phyloP scores from a whole-genome alignment of 1,140 invertebrate species.

The Drosophila parvula region DNA sequence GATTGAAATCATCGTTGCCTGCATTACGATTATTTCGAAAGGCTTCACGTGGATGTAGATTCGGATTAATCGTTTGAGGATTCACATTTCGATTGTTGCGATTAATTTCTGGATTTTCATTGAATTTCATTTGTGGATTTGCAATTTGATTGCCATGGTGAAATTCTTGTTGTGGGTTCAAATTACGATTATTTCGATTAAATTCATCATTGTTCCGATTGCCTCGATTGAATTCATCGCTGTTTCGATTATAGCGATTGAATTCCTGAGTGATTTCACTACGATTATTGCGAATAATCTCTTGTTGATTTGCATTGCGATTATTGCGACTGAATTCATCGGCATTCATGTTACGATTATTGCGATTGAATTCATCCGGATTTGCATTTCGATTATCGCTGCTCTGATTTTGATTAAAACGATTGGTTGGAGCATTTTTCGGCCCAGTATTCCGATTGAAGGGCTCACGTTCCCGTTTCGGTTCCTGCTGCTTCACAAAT shows the following conservation, averaged over 20 bases:
- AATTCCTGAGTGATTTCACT: background rate
- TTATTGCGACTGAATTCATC: background rate
- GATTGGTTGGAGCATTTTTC: background rate
- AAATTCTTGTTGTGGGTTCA: background rate
- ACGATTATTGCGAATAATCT: conserved; percentile 5
- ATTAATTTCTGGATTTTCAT: background rate
- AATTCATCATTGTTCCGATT: conserved; percentile 6
- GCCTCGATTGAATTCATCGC: background rate
- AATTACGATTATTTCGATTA: background rate
- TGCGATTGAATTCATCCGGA: background rate
- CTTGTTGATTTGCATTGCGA: conserved; percentile 1
- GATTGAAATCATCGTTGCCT: background rate
- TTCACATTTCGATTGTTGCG: background rate
- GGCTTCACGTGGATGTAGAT: background rate
- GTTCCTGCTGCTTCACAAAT: background rate
- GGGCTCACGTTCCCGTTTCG: background rate
- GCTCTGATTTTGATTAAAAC: background rate
- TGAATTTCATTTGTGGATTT: conserved; percentile 3
- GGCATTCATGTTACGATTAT: background rate
- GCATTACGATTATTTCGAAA: background rate
- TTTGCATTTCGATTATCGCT: background rate
- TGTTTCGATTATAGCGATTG: background rate
- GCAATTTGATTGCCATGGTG: background rate
- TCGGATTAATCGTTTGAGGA: background rate
- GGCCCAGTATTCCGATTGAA: conserved; percentile 1